These are phyloP conservation scores for Lepidocyrtoides sp. DNA, from an alignment of 2,888 invertebrate genomes.

Conservation along the genomic window DNA sequence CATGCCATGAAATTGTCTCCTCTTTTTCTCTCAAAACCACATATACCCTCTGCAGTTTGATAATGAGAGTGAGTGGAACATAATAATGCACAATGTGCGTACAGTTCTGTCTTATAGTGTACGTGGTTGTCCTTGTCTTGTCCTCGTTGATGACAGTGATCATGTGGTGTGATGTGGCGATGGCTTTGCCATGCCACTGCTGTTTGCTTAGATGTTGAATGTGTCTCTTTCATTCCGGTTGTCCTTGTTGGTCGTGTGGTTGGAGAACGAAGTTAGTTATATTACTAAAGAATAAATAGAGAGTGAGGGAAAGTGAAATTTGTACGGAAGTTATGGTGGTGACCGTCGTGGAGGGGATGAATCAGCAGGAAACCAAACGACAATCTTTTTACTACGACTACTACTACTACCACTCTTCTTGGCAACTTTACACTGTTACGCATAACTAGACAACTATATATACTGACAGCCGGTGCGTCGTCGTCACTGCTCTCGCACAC, in stretches of 20 bases:
- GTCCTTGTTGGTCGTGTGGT: background rate
- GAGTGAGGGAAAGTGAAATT: conserved; percentile 23
- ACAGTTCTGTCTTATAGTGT: too few species aligned
- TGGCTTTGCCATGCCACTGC: background rate
- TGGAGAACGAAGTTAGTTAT: conserved; percentile 8
- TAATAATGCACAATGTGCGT: background rate
- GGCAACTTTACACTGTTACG: background rate
- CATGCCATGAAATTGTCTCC: conserved; percentile 14
- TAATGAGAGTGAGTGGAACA: conserved; percentile 60
- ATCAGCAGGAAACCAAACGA: conserved; percentile 70
- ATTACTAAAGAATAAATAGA: background rate
- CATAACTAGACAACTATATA: conserved; percentile 28
- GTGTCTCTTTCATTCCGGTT: conserved; percentile 7
- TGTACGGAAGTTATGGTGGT: conserved; percentile 33
- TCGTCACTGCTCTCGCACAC: background rate
- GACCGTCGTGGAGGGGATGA: conserved; percentile 21
- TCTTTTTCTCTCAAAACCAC: background rate
- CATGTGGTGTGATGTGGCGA: conserved; percentile 54
- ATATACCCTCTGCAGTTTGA: conserved; percentile 6
- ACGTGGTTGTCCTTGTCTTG: conserved; percentile 6
- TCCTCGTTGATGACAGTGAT: conserved; percentile 70
- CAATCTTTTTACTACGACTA: conserved; percentile 34
- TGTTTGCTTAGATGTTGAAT: background rate
- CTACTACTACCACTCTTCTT: too few species aligned
- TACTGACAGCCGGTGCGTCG: conserved; percentile 14